Percentiles rank a stretch among this genome's conserved stretches.
Evolutionary conservation across 2,888 invertebrate genomes (phyloP).

Genomic region (Eupithecia pulchellata): DNA sequence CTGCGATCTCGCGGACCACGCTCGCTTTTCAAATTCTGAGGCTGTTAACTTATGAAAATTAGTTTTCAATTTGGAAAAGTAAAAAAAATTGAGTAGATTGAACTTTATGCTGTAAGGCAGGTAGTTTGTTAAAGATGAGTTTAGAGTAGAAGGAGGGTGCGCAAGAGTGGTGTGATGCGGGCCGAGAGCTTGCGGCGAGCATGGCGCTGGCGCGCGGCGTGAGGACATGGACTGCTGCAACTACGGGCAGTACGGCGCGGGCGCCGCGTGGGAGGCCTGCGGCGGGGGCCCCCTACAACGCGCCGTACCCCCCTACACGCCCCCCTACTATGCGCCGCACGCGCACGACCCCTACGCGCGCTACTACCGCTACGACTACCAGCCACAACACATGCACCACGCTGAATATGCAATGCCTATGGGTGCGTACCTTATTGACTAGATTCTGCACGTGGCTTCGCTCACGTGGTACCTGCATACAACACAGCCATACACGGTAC

Average conservation of each 20-base stretch:
- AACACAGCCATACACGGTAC: neutral
- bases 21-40: constrained; percentile 45
- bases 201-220: constrained; percentile 69
- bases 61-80: constrained; percentile 27
- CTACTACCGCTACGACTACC: constrained; percentile 80
- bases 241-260: constrained; percentile 80
- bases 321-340: constrained; percentile 69
- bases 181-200: constrained; percentile 62
- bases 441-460: neutral
- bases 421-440: constrained; percentile 64
- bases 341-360: constrained; percentile 79
- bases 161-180: constrained; percentile 54
- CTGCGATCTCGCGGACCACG: constrained; percentile 65
- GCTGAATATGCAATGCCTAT: constrained; percentile 76
- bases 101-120: constrained; percentile 19
- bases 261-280: constrained; percentile 62
- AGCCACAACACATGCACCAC: constrained; percentile 73
- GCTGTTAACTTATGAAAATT: constrained; percentile 25
- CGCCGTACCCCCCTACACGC: constrained; percentile 64
- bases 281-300: constrained; percentile 63
- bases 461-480: neutral
- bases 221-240: constrained; percentile 82
- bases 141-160: constrained; percentile 48
- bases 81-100: constrained; percentile 10
- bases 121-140: constrained; percentile 22